Evolutionary conservation across 2,113 vertebrate genomes (phyloP).

Genomic region (Pogona vitticeps): DNA sequence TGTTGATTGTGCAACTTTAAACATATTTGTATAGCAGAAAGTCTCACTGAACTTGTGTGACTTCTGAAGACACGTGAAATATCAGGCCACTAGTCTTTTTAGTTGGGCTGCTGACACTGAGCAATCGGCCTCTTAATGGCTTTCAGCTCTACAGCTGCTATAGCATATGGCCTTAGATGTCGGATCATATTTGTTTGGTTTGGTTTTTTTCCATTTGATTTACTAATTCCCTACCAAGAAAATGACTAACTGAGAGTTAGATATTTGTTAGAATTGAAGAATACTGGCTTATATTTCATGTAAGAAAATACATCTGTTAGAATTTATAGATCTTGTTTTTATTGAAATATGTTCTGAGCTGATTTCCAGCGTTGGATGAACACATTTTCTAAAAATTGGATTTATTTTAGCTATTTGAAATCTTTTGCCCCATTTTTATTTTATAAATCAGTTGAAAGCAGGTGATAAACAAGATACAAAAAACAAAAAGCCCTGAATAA

Average conservation of each 20-base stretch:
- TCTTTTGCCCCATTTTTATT: neutral
- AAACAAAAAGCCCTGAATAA: neutral
- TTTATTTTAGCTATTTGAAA: too few species aligned
- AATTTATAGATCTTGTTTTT: neutral
- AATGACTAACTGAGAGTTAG: neutral
- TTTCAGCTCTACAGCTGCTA: constrained; percentile 18
- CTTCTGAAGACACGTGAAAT: neutral
- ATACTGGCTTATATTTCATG: too few species aligned
- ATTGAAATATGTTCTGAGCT: neutral
- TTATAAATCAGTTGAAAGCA: too few species aligned
- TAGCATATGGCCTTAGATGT: neutral
- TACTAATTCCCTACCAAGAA: neutral
- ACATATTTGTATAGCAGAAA: neutral
- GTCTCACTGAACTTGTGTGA: neutral
- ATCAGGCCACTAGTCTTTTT: neutral
- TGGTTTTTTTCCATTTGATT: constrained; percentile 3
- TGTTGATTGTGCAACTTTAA: neutral
- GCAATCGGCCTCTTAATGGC: constrained; percentile 1
- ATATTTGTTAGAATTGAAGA: neutral
- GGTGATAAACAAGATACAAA: neutral
- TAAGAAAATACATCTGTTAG: neutral
- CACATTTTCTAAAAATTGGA: neutral
- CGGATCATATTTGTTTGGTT: neutral
- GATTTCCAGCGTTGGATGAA: neutral
- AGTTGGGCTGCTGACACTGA: neutral